Conservation (phyloP, 1,140 invertebrate genomes). For the Leptinotarsa undecemlineata region DNA sequence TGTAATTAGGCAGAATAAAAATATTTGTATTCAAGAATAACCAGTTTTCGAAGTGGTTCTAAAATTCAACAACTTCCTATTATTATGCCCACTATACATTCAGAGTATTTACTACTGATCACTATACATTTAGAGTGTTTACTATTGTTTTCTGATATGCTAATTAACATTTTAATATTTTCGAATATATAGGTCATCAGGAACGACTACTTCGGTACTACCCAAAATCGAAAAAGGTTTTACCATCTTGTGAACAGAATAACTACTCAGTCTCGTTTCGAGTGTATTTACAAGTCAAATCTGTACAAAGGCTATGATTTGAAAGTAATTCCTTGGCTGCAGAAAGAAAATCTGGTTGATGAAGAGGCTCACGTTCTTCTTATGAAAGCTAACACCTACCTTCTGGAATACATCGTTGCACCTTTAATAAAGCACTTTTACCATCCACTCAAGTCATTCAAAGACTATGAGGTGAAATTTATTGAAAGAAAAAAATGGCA, state of each 20-base stretch:
- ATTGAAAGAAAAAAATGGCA: constrained; percentile 23
- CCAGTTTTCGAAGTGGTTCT: background rate
- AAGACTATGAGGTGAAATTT: constrained; percentile 26
- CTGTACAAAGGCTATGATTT: constrained; percentile 23
- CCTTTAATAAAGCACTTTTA: constrained; percentile 28
- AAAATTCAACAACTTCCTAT: background rate
- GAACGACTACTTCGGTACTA: constrained; percentile 26
- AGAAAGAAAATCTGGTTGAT: constrained; percentile 7
- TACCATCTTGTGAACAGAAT: constrained; percentile 24
- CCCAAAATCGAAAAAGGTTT: constrained; percentile 22
- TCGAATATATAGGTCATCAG: constrained; percentile 13
- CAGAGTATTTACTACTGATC: too few species aligned
- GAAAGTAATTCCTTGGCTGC: constrained; percentile 24
- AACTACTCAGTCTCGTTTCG: constrained; percentile 24
- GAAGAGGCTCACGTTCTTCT: background rate
- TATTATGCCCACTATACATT: background rate
- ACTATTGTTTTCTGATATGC: too few species aligned
- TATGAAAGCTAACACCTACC: background rate
- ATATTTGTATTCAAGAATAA: background rate
- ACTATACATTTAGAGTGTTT: background rate
- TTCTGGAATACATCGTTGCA: constrained; percentile 21
- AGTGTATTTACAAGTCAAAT: constrained; percentile 20
- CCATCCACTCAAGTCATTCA: constrained; percentile 12
- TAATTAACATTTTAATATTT: background rate
- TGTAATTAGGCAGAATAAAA: background rate